A percentile compares a stretch with the other conserved stretches of the same genome.
Evolutionary conservation across 1,140 invertebrate genomes (phyloP).

Genomic region (Lordiphosa collinella): DNA sequence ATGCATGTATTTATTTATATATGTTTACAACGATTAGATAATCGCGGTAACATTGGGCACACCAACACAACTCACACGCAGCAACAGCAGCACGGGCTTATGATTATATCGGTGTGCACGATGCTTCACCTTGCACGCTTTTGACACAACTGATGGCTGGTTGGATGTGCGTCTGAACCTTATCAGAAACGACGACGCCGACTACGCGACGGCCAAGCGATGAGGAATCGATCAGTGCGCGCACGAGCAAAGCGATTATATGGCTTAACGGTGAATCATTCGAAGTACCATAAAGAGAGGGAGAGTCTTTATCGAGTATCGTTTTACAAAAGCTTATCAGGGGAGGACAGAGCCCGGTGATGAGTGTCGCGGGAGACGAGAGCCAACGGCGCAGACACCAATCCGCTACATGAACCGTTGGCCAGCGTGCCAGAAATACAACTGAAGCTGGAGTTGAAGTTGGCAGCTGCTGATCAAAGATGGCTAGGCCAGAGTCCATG

Average conservation of each 20-base stretch:
- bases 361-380: neutral
- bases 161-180: conserved; percentile 72
- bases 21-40: conserved; percentile 62
- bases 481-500: conserved; percentile 18
- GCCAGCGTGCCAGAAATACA: conserved; percentile 67
- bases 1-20: conserved; percentile 20
- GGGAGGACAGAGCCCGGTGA: conserved; percentile 12
- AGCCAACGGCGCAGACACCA: conserved; percentile 42
- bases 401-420: conserved; percentile 66
- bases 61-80: conserved; percentile 28
- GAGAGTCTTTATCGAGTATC: neutral
- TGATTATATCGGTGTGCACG: conserved; percentile 39
- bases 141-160: conserved; percentile 67
- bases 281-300: conserved; percentile 25
- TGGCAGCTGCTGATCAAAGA: conserved; percentile 26
- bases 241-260: conserved; percentile 70
- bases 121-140: conserved; percentile 59
- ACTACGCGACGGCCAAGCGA: conserved; percentile 25
- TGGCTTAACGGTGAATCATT: conserved; percentile 64
- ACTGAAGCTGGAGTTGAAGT: conserved; percentile 29
- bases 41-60: conserved; percentile 49
- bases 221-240: conserved; percentile 67
- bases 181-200: conserved; percentile 48
- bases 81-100: conserved; percentile 10
- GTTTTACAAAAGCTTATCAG: conserved; percentile 32